Evolutionary conservation across 1,140 invertebrate species (phyloP).

Genomic region (Lethrus apterus): DNA sequence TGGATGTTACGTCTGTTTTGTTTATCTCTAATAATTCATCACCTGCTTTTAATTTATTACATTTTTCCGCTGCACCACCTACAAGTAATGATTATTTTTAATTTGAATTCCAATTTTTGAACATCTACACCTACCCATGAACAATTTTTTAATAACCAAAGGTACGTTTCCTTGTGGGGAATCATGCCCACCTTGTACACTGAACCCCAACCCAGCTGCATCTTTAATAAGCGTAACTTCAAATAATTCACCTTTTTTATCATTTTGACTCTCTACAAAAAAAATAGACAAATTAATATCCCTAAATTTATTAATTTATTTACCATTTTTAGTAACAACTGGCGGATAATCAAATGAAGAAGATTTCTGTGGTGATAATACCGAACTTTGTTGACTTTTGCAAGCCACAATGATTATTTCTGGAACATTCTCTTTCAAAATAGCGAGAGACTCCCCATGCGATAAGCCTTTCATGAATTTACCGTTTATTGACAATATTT

Average conservation of each 20-base stretch:
- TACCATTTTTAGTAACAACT: too few species aligned
- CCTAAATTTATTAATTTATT: too few species aligned
- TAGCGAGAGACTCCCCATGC: constrained; percentile 74
- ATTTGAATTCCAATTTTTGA: constrained; percentile 2
- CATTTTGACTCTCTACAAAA: too few species aligned
- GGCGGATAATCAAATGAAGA: too few species aligned
- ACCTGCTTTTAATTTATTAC: constrained; percentile 71
- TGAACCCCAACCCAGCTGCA: constrained; percentile 83
- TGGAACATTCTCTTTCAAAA: constrained; percentile 44
- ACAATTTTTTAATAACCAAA: constrained; percentile 82
- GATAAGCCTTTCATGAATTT: constrained; percentile 70
- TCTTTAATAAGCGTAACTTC: constrained; percentile 72
- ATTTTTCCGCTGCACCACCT: constrained; percentile 89
- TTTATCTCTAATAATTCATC: constrained; percentile 83
- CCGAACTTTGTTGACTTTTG: too few species aligned
- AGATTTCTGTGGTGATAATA: too few species aligned
- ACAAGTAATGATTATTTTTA: constrained; percentile 24
- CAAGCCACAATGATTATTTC: constrained; percentile 8
- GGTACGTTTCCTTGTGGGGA: constrained; percentile 82
- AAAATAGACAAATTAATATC: too few species aligned
- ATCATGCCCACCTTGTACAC: constrained; percentile 84
- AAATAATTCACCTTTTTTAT: constrained; percentile 5
- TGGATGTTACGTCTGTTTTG: constrained; percentile 65
- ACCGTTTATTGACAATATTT: constrained; percentile 85
- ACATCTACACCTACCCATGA: constrained; percentile 63